Percentiles rank a stretch among this genome's conserved stretches.
Conservation (phyloP, 2,113 vertebrate genomes). For the Siniperca chuatsi region DNA sequence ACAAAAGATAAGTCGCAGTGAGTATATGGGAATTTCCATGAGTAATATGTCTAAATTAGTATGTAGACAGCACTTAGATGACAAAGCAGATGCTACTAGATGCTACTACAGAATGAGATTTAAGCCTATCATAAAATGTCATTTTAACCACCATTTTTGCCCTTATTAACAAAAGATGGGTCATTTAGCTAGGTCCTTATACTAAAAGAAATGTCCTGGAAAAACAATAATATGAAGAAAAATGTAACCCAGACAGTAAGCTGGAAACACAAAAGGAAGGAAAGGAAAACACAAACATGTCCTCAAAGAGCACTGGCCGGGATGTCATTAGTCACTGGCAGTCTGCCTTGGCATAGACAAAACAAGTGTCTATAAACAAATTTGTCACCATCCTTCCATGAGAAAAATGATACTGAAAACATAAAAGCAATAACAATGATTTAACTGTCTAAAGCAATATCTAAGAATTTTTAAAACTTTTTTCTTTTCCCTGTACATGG, state of each 20-base stretch:
- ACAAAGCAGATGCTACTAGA: constrained; percentile 2
- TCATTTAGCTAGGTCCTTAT: neutral
- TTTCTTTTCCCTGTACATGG: neutral
- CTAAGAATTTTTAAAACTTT: neutral
- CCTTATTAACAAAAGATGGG: neutral
- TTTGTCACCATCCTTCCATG: neutral
- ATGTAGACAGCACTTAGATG: constrained; percentile 3
- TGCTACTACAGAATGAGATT: neutral
- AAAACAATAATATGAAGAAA: constrained; percentile 4
- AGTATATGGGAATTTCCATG: neutral
- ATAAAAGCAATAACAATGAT: neutral
- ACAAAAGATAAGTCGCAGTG: neutral
- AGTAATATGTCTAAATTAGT: constrained; percentile 8
- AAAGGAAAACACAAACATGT: constrained; percentile 42
- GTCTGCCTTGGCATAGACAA: constrained; percentile 45
- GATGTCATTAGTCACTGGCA: constrained; percentile 51
- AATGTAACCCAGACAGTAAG: constrained; percentile 13
- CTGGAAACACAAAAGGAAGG: constrained; percentile 25
- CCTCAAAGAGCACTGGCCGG: neutral
- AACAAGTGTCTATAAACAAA: constrained; percentile 49
- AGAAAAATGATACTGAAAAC: constrained; percentile 12
- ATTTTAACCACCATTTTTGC: neutral
- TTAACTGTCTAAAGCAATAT: neutral
- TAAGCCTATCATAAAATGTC: neutral
- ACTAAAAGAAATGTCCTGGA: neutral